These are phyloP conservation scores for Tenualosa ilisha DNA, from an alignment of 2,797 vertebrate species.

Conservation along the genomic window DNA sequence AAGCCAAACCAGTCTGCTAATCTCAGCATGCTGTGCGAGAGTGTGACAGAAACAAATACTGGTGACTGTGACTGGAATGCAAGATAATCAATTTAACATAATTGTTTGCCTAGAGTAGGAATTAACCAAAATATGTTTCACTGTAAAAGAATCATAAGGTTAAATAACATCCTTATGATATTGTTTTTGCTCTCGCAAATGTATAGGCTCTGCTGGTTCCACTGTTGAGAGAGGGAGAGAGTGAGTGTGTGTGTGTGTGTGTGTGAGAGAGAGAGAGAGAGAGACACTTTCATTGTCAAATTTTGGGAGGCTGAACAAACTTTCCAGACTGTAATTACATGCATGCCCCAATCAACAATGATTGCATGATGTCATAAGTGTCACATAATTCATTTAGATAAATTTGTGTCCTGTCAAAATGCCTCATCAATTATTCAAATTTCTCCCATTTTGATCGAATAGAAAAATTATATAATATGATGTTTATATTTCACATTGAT, in stretches of 20 bases:
- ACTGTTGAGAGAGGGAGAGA: background rate
- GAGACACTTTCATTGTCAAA: background rate
- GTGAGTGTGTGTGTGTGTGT: background rate
- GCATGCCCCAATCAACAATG: background rate
- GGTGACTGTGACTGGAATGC: background rate
- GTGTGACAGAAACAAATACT: background rate
- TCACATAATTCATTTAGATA: background rate
- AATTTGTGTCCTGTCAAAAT: background rate
- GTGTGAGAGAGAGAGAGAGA: background rate
- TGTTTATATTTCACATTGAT: background rate
- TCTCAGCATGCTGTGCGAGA: background rate
- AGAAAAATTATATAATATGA: background rate
- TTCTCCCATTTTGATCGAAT: background rate
- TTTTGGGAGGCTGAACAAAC: background rate
- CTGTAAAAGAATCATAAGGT: background rate
- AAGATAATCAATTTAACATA: background rate
- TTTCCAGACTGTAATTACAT: constrained; percentile 2
- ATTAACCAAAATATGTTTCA: background rate
- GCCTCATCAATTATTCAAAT: constrained; percentile 1
- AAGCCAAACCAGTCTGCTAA: background rate
- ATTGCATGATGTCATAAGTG: background rate
- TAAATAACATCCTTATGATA: background rate
- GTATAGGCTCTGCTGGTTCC: background rate
- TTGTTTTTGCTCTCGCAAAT: background rate
- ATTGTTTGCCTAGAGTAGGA: background rate